Conservation (phyloP, 1,140 invertebrate genomes). For the Drosophila yakuba region DNA sequence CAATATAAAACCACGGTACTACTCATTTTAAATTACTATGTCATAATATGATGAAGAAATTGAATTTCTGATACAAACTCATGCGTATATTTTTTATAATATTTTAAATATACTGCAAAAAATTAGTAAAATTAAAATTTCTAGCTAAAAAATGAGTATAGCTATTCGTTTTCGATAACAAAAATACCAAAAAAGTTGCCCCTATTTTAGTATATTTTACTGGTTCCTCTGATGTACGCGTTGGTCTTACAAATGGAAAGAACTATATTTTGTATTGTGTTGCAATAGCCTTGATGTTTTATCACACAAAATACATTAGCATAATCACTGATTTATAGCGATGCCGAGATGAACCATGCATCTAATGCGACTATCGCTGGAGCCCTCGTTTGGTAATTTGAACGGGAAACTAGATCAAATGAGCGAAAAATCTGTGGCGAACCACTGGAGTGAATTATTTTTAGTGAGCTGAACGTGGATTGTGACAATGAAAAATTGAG, state of each 20-base stretch:
- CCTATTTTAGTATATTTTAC: not conserved
- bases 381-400: conserved; percentile 34
- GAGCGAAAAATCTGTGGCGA: conserved; percentile 30
- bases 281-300: not conserved
- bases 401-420: conserved; percentile 31
- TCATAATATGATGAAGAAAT: too few relatives aligned
- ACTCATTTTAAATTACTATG: too few relatives aligned
- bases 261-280: not conserved
- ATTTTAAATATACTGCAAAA: not conserved
- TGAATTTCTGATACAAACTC: too few relatives aligned
- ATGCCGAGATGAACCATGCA: conserved; percentile 13
- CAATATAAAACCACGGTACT: too few relatives aligned
- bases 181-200: not conserved
- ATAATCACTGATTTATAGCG: not conserved
- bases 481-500: conserved; percentile 80
- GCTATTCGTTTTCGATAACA: not conserved
- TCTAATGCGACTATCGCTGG: not conserved
- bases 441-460: conserved; percentile 65
- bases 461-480: conserved; percentile 72
- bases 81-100: too few relatives aligned
- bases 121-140: not conserved
- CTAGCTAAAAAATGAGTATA: not conserved
- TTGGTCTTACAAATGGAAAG: not conserved
- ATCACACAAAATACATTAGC: not conserved
- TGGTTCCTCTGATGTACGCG: not conserved